Evolutionary conservation across 2,797 vertebrate genomes (phyloP).

Genomic region (Tarsius wallacei): DNA sequence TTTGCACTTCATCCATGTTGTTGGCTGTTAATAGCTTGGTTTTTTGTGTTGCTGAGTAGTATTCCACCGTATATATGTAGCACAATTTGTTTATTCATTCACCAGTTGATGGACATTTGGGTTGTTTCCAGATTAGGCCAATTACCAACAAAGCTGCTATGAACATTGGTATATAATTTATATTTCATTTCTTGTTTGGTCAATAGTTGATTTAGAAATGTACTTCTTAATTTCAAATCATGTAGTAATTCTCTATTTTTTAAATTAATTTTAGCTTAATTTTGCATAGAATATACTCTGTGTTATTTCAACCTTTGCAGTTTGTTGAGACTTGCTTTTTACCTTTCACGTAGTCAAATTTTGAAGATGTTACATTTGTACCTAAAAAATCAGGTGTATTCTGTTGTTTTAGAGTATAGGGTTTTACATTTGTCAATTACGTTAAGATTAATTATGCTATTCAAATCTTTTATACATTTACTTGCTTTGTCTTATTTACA

Average conservation of each 20-base stretch:
- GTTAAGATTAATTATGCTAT: conserved; percentile 28
- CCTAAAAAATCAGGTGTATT: conserved; percentile 17
- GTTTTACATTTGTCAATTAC: conserved; percentile 34
- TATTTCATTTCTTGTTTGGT: too few species aligned
- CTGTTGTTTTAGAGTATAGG: conserved; percentile 7
- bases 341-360: neutral
- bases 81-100: conserved; percentile 12
- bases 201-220: too few species aligned
- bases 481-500: neutral
- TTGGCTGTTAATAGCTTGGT: neutral
- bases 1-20: neutral
- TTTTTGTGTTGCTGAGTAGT: neutral
- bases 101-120: conserved; percentile 19
- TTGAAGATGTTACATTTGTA: neutral
- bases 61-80: neutral
- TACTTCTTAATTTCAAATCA: too few species aligned
- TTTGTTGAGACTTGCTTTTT: conserved; percentile 38
- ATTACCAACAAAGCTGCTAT: conserved; percentile 19
- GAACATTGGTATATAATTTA: neutral
- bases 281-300: neutral
- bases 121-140: conserved; percentile 10
- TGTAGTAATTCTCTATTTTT: too few species aligned
- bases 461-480: conserved; percentile 45
- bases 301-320: conserved; percentile 9
- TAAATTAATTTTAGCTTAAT: neutral